Base-by-base conservation (phyloP, 1,140 invertebrate genomes). In the Alviniconcha marisindica region DNA sequence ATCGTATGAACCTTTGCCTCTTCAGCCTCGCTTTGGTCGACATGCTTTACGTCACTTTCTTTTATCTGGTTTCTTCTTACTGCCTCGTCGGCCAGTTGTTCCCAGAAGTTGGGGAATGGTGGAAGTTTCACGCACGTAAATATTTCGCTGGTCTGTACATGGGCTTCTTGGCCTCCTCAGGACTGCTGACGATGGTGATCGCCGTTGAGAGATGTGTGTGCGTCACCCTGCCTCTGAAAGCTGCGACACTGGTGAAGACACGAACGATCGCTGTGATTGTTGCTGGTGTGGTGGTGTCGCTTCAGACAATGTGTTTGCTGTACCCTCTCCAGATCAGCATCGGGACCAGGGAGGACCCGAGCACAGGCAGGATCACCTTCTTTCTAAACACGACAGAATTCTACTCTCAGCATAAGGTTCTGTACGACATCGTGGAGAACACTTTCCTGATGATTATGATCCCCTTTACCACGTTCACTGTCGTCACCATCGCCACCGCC, bases 1-100 rank as follows among this genome's bases (percentile, higher is more conserved):
- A 77, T 44, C 74, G 74, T 10, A 77, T 77, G 42, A 77, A 77
- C 74, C 44, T 77, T 2, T 77, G 74, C 44, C 74, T 77, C 44
- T 77, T 77, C 74, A 31, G 74, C 74, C 74, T 77, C 42, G 74
- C 74, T 33, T 38, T 77, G 2, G 74, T 77, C 36, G 74, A 77
- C 44, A 40, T 77, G 5, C 24, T 51, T 15, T 77, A 31, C 74
- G 74, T 77, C 74, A 54, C 31, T 44, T 54, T 77, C 42, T 33
- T 77, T 21, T 77, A 36, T 28, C 24, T 77, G 5, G 18, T 66
- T 2, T 28, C 28, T 10, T 66, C 63, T 33, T 33, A 66, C 63
- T 66, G 63, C 63, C 28, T 66, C 7, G 63, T 66, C 12, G 63
- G 63, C 5, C 5, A 33, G 24, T 4, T 66, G 28, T 33, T 33